phyloP scores from a whole-genome alignment of 2,888 invertebrate genomes.

The Spialia ferax region DNA sequence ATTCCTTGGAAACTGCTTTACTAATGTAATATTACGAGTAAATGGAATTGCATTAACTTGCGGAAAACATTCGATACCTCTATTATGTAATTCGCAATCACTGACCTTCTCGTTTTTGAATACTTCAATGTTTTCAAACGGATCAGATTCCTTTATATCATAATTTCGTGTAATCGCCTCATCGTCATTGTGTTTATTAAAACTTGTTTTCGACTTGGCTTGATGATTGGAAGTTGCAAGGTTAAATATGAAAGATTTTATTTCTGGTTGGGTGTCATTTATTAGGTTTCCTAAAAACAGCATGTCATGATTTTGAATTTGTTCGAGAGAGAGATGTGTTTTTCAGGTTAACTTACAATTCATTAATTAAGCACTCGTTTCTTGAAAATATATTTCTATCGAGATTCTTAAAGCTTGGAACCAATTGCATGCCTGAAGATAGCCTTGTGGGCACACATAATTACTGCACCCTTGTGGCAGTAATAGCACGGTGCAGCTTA shows the following conservation, averaged over 20 bases:
- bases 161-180: background rate
- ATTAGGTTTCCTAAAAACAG: no score
- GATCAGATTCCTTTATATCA: background rate
- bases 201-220: background rate
- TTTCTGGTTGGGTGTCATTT: no score
- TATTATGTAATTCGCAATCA: background rate
- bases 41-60: slow-evolving; percentile 11
- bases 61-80: slow-evolving; percentile 18
- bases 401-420: background rate
- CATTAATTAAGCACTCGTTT: no score
- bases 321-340: no score
- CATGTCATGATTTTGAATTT: no score
- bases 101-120: background rate
- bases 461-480: slow-evolving; percentile 7
- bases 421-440: background rate
- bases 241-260: no score
- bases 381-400: background rate
- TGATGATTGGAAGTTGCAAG: background rate
- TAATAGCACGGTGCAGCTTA: slow-evolving; percentile 19
- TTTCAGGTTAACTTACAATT: no score
- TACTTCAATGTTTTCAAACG: background rate
- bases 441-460: background rate
- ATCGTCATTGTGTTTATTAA: background rate
- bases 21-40: slow-evolving; percentile 1
- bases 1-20: slow-evolving; percentile 22